Conservation (phyloP, 2,797 vertebrate genomes). For the Eulemur rubriventer region DNA sequence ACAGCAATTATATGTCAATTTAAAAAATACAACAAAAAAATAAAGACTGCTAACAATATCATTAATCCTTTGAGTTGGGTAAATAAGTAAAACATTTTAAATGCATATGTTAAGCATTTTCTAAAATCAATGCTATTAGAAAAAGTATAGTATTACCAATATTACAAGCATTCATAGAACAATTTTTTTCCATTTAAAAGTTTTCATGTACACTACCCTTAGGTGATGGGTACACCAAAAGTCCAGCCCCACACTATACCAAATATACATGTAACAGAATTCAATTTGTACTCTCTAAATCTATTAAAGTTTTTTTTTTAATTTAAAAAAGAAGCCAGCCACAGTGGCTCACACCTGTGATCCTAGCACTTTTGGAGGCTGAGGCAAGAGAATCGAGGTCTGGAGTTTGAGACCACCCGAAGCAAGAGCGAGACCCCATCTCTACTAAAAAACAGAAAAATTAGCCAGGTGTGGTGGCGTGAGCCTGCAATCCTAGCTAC, state of each 20-base stretch:
- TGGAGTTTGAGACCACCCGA: not conserved
- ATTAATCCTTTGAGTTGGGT: not conserved
- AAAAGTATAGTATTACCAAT: not conserved
- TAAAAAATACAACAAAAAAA: not conserved
- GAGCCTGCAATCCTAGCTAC: not conserved
- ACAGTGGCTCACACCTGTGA: not conserved
- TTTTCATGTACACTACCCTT: no score
- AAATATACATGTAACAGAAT: no score
- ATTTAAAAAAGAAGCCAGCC: not conserved
- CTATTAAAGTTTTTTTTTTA: no score
- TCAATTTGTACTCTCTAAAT: no score
- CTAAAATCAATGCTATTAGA: not conserved
- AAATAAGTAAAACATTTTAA: not conserved
- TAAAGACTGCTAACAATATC: not conserved
- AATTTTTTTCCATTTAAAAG: not conserved
- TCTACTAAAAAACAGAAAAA: not conserved
- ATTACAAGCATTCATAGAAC: not conserved
- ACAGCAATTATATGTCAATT: not conserved
- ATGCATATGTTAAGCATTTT: not conserved
- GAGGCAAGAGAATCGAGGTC: not conserved
- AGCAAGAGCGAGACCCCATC: not conserved
- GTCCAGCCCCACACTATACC: no score
- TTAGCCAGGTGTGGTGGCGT: not conserved
- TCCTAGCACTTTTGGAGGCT: not conserved
- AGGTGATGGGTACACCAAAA: no score